Percentiles rank a stretch among this genome's conserved stretches.
Conservation (phyloP, 35 echinoderm and acorn worm species). For the Apostichopus japonicus region DNA sequence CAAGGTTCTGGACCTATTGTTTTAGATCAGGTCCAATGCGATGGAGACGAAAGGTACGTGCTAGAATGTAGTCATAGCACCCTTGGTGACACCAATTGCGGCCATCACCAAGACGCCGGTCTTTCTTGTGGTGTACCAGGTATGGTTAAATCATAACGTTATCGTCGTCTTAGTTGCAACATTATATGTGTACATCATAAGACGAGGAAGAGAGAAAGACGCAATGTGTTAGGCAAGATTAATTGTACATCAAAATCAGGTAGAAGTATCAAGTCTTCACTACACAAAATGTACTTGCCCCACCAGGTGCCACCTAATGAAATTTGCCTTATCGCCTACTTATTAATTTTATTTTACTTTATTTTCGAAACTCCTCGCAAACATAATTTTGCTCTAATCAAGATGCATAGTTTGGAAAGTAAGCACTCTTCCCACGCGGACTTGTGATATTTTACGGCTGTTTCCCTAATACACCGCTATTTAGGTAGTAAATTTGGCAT, state of each 20-base stretch:
- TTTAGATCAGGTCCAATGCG: constrained; percentile 43
- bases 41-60: constrained; percentile 40
- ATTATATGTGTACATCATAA: not conserved
- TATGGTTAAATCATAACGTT: not conserved
- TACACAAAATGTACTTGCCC: too few species aligned
- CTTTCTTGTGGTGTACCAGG: constrained; percentile 32
- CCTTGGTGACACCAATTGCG: constrained; percentile 61
- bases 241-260: not conserved
- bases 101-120: constrained; percentile 67
- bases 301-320: too few species aligned
- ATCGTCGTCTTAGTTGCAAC: not conserved
- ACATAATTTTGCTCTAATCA: too few species aligned
- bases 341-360: too few species aligned
- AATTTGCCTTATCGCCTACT: too few species aligned
- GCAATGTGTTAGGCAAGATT: not conserved
- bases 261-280: too few species aligned
- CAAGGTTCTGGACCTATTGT: constrained; percentile 59
- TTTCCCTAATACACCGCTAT: too few species aligned
- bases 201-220: not conserved
- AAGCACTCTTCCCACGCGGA: too few species aligned
- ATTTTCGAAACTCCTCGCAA: too few species aligned
- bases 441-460: too few species aligned
- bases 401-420: too few species aligned
- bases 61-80: constrained; percentile 38
- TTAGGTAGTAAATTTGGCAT: too few species aligned